A percentile compares a stretch with the other conserved stretches of the same genome.
Evolutionary conservation across 2,888 invertebrate species (phyloP).

Genomic region (Malthinus flaveolus): DNA sequence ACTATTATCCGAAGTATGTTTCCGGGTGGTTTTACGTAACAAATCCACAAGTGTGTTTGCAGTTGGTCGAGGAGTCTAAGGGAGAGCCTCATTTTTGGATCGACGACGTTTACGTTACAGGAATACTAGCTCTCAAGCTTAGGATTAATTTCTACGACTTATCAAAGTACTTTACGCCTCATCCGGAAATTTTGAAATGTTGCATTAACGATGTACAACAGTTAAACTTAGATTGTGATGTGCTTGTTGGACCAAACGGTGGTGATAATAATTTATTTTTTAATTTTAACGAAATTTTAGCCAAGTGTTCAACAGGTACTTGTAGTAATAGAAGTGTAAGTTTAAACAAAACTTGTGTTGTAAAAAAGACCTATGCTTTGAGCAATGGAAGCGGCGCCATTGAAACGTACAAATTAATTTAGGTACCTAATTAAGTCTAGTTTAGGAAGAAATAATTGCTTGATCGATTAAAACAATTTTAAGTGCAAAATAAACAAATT

Average conservation of each 20-base stretch:
- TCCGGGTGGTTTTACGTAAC: constrained; percentile 87
- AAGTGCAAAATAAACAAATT: too few relatives aligned
- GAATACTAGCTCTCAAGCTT: constrained; percentile 67
- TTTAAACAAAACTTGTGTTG: constrained; percentile 65
- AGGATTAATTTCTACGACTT: constrained; percentile 63
- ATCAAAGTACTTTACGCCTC: constrained; percentile 67
- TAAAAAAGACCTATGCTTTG: constrained; percentile 47
- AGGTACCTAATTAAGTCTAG: too few relatives aligned
- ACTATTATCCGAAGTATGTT: constrained; percentile 72
- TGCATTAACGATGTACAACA: constrained; percentile 67
- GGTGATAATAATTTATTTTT: constrained; percentile 70
- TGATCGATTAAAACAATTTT: too few relatives aligned
- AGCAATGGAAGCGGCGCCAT: constrained; percentile 39
- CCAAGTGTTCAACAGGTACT: constrained; percentile 61
- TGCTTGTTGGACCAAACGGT: constrained; percentile 77
- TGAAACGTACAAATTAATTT: constrained; percentile 7
- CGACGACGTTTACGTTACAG: constrained; percentile 86
- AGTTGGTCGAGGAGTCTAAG: constrained; percentile 60
- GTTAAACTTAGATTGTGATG: constrained; percentile 66
- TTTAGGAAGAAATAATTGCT: too few relatives aligned
- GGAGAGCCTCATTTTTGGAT: constrained; percentile 83
- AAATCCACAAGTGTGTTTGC: constrained; percentile 64
- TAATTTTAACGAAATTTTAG: constrained; percentile 65
- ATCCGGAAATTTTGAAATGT: constrained; percentile 73
- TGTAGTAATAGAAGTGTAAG: constrained; percentile 59